Conservation (phyloP, 2,797 vertebrate genomes). For the Buphagus erythrorhynchus region DNA sequence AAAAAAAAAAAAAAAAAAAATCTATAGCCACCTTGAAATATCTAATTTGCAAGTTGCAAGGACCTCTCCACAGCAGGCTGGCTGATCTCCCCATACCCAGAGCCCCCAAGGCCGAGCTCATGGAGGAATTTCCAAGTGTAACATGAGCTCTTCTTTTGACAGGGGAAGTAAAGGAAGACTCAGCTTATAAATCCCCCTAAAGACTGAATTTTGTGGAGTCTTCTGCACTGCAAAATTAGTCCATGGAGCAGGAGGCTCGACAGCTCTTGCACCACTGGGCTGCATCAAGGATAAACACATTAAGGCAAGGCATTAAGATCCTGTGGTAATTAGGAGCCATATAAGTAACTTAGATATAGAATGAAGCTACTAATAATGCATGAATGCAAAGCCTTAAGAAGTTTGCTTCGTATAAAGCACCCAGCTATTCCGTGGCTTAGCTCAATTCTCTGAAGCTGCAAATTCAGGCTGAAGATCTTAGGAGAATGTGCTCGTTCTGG, state of each 20-base stretch:
- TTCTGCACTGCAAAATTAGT: not conserved
- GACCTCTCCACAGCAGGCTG: not conserved
- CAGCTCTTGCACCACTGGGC: not conserved
- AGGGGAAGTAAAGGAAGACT: not conserved
- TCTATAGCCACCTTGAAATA: not conserved
- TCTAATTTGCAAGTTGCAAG: not conserved
- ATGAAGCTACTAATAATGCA: slow-evolving; percentile 66
- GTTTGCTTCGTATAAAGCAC: slow-evolving; percentile 48
- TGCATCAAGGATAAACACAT: slow-evolving; percentile 27
- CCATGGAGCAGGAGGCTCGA: not conserved
- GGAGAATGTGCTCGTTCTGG: not conserved
- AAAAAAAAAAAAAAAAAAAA: not conserved
- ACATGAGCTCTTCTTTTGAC: not conserved
- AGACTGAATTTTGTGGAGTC: not conserved
- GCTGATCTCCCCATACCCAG: not conserved
- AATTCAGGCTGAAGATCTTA: slow-evolving; percentile 53
- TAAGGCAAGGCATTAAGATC: slow-evolving; percentile 47
- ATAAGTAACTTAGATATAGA: slow-evolving; percentile 60
- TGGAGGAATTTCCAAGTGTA: not conserved
- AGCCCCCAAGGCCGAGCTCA: not conserved
- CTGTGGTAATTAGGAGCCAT: slow-evolving; percentile 44
- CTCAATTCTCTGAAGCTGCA: slow-evolving; percentile 34
- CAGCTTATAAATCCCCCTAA: not conserved
- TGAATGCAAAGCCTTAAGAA: slow-evolving; percentile 67
- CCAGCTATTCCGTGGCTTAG: not conserved